A percentile compares a stretch with the other conserved stretches of the same genome.
Conservation (phyloP, 2,113 vertebrate species). For the Neolamprologus modestus region DNA sequence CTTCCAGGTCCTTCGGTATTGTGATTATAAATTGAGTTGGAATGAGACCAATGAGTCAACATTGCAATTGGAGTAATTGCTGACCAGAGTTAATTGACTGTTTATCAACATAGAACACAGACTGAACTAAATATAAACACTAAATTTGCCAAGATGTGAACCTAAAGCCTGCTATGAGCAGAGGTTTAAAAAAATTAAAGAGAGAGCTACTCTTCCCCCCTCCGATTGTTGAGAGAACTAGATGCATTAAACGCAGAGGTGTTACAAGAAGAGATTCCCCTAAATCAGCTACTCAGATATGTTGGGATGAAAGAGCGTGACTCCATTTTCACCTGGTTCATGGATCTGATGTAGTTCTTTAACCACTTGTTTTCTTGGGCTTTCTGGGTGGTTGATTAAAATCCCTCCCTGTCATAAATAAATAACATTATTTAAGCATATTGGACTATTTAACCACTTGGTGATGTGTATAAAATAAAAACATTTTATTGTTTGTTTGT, state of each 20-base stretch:
- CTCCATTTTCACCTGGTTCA: background rate
- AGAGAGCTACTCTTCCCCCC: too few relatives aligned
- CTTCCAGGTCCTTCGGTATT: background rate
- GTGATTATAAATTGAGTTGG: too few relatives aligned
- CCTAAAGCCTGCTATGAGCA: background rate
- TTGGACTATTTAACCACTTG: rapidly evolving
- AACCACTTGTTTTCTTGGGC: rapidly evolving
- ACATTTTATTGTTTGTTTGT: background rate
- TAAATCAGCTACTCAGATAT: background rate
- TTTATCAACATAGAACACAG: background rate
- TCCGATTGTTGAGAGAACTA: too few relatives aligned
- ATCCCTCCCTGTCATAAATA: background rate
- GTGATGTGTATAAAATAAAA: background rate
- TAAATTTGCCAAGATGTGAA: background rate
- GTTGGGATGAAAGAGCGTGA: rapidly evolving
- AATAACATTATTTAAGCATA: rapidly evolving
- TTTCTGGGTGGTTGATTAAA: background rate
- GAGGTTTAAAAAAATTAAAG: too few relatives aligned
- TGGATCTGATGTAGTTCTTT: background rate
- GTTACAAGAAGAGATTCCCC: too few relatives aligned
- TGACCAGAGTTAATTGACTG: rapidly evolving
- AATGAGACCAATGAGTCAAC: background rate
- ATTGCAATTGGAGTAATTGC: background rate
- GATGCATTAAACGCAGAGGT: too few relatives aligned
- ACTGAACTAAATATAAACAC: background rate